Conservation (phyloP, 2,113 vertebrate genomes). For the Centropus bengalensis region DNA sequence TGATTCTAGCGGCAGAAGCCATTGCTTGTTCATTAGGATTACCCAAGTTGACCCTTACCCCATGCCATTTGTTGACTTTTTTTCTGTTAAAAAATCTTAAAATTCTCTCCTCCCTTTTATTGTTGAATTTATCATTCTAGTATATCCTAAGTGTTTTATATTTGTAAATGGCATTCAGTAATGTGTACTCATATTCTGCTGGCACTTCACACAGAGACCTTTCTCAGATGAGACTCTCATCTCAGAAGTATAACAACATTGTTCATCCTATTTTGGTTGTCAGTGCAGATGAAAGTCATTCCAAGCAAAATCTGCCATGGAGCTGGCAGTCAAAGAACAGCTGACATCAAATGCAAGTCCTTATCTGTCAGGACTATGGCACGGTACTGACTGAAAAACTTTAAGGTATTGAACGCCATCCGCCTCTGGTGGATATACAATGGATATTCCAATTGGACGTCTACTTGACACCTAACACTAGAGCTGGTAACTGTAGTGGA, state of each 20-base stretch:
- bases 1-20: not conserved
- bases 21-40: not conserved
- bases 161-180: not conserved
- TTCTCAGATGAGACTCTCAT: not conserved
- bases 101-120: not conserved
- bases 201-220: not conserved
- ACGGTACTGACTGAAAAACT: not conserved
- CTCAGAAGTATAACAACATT: not conserved
- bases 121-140: not conserved
- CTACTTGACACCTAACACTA: not conserved
- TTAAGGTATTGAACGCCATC: not conserved
- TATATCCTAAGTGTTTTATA: not conserved
- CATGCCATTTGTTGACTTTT: not conserved
- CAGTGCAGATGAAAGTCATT: slow-evolving; percentile 35
- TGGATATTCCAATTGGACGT: not conserved
- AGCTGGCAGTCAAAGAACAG: slow-evolving; percentile 20
- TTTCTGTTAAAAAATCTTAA: not conserved
- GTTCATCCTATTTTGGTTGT: slow-evolving; percentile 23
- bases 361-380: not conserved
- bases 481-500: not conserved
- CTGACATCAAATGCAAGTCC: not conserved
- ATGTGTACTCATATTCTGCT: not conserved
- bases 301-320: slow-evolving; percentile 10
- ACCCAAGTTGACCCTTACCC: not conserved
- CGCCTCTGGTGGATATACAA: not conserved